Percentiles rank a stretch among this genome's conserved stretches.
Conservation (phyloP, 1,140 invertebrate species). For the Triops longicaudatus region DNA sequence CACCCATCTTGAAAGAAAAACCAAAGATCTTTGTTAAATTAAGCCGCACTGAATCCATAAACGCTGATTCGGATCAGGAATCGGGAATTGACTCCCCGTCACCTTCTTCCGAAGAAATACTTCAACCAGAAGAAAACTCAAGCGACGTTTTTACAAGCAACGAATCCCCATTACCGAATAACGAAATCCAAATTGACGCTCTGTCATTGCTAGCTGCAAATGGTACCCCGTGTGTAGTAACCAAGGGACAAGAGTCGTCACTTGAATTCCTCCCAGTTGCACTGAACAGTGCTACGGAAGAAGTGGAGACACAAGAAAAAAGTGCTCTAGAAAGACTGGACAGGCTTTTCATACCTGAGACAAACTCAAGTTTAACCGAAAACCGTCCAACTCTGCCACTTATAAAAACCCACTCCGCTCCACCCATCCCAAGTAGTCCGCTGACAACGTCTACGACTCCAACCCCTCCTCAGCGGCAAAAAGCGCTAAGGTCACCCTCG, state of each 20-base stretch:
- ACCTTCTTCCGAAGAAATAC: constrained; percentile 21
- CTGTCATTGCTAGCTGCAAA: not conserved
- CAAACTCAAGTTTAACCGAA: not conserved
- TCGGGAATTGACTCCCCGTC: constrained; percentile 25
- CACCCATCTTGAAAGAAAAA: constrained; percentile 32
- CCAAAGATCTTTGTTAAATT: constrained; percentile 31
- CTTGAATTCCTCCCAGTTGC: not conserved
- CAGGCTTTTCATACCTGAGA: not conserved
- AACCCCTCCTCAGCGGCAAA: not conserved
- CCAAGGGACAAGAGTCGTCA: not conserved
- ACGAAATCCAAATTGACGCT: not conserved
- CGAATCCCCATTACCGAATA: not conserved
- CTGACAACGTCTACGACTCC: not conserved
- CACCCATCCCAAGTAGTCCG: constrained; percentile 23
- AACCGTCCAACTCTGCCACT: not conserved
- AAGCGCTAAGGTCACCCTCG: constrained; percentile 19
- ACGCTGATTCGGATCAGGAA: not conserved
- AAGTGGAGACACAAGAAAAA: not conserved
- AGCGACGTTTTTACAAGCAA: constrained; percentile 24
- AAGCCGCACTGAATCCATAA: constrained; percentile 7
- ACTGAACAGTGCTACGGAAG: not conserved
- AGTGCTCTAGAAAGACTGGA: constrained; percentile 18
- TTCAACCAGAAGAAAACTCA: constrained; percentile 20
- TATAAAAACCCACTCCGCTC: not conserved
- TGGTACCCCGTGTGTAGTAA: too few relatives aligned